Evolutionary conservation across 1,140 invertebrate species (phyloP).

Genomic region (Drosophila chauvacae): DNA sequence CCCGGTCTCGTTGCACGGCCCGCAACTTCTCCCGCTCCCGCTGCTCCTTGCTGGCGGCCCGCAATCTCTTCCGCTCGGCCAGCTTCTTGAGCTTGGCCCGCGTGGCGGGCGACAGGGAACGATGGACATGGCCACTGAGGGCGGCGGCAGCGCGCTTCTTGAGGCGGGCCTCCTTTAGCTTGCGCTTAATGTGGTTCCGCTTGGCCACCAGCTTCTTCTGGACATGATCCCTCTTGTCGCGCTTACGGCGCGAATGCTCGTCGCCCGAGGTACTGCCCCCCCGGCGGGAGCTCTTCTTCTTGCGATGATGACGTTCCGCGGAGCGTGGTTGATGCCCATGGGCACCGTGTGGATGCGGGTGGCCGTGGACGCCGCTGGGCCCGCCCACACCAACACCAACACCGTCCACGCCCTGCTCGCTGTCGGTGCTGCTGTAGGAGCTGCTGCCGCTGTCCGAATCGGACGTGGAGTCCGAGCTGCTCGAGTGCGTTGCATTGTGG

Average conservation of each 20-base stretch:
- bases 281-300: slow-evolving; percentile 70
- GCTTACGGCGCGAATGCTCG: slow-evolving; percentile 72
- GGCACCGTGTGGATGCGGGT: slow-evolving; percentile 34
- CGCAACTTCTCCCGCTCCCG: slow-evolving; percentile 78
- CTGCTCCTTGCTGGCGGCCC: slow-evolving; percentile 78
- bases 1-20: slow-evolving; percentile 67
- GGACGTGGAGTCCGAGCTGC: slow-evolving; percentile 79
- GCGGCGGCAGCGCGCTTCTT: slow-evolving; percentile 77
- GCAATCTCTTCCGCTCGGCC: slow-evolving; percentile 72
- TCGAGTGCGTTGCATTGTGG: slow-evolving; percentile 63
- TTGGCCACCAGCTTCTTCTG: slow-evolving; percentile 83
- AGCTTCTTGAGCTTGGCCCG: slow-evolving; percentile 77
- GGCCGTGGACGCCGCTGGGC: slow-evolving; percentile 18
- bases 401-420: slow-evolving; percentile 51
- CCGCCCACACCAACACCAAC: slow-evolving; percentile 15
- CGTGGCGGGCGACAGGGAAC: slow-evolving; percentile 70
- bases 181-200: slow-evolving; percentile 78
- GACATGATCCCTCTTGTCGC: slow-evolving; percentile 74
- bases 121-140: slow-evolving; percentile 70
- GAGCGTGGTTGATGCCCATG: slow-evolving; percentile 50
- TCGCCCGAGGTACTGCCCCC: slow-evolving; percentile 74
- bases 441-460: slow-evolving; percentile 75
- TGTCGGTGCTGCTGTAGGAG: slow-evolving; percentile 78
- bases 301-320: slow-evolving; percentile 70
- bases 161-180: slow-evolving; percentile 77